phyloP scores from a whole-genome alignment of 2,113 vertebrate species.

The Ranitomeya imitator region DNA sequence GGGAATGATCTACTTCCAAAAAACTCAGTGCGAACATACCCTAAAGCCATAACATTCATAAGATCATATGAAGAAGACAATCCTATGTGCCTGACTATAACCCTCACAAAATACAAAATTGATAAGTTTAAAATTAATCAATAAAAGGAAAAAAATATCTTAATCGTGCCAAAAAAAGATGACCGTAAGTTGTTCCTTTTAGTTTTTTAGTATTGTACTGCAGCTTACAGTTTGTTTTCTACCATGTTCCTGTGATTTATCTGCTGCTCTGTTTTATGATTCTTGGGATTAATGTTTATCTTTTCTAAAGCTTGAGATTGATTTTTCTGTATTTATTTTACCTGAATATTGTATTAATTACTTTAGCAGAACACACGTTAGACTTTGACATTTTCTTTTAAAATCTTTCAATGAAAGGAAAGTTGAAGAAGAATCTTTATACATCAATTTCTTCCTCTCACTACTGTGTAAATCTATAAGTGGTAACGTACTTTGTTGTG shows the following conservation, averaged over 20 bases:
- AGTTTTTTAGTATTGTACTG: not conserved
- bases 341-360: conserved; percentile 36
- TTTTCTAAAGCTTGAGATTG: conserved; percentile 24
- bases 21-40: too few species aligned
- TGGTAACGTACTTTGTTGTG: too few species aligned
- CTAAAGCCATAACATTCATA: not conserved
- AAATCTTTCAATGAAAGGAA: not conserved
- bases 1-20: too few species aligned
- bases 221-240: not conserved
- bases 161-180: not conserved
- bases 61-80: not conserved
- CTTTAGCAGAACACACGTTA: conserved; percentile 30
- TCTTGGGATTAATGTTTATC: conserved; percentile 27
- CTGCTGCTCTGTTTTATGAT: conserved; percentile 12
- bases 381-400: conserved; percentile 12
- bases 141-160: not conserved
- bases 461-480: not conserved
- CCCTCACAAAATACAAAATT: not conserved
- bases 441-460: not conserved
- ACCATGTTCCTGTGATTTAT: not conserved
- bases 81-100: not conserved
- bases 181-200: not conserved
- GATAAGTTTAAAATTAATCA: not conserved
- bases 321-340: conserved; percentile 33
- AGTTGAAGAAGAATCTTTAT: not conserved